These are phyloP conservation scores for Pitta sordida DNA, from an alignment of 2,113 vertebrate genomes.

Conservation along the genomic window DNA sequence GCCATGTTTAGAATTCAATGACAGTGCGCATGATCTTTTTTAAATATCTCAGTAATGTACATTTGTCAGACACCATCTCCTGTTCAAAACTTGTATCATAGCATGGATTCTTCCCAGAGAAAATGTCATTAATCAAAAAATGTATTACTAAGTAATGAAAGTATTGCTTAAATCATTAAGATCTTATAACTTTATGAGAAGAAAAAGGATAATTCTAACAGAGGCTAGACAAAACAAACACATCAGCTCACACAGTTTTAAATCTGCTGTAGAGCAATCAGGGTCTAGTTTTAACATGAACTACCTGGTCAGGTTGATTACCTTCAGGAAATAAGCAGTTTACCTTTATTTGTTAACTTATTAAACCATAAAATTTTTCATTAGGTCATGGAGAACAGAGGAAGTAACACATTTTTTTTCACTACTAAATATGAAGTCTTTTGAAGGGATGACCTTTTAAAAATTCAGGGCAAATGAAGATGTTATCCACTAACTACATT, in stretches of 20 bases:
- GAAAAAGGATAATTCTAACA: background rate
- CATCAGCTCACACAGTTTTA: background rate
- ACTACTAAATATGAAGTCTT: background rate
- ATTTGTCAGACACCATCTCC: background rate
- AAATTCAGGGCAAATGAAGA: background rate
- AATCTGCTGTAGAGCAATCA: background rate
- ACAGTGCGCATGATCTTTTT: background rate
- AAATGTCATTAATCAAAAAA: background rate
- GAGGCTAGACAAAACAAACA: background rate
- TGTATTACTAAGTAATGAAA: background rate
- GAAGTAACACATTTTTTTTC: background rate
- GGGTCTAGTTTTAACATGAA: background rate
- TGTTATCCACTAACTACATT: background rate
- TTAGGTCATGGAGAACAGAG: background rate
- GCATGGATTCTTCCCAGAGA: background rate
- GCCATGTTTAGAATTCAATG: background rate
- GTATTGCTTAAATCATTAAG: background rate
- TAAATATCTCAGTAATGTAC: background rate
- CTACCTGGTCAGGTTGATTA: background rate
- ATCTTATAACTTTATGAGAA: background rate
- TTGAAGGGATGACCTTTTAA: background rate
- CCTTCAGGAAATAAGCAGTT: background rate
- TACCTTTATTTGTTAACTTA: background rate
- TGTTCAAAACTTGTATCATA: background rate
- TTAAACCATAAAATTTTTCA: background rate